Conservation (phyloP, 2,113 vertebrate species). For the Pseudorasbora parva region DNA sequence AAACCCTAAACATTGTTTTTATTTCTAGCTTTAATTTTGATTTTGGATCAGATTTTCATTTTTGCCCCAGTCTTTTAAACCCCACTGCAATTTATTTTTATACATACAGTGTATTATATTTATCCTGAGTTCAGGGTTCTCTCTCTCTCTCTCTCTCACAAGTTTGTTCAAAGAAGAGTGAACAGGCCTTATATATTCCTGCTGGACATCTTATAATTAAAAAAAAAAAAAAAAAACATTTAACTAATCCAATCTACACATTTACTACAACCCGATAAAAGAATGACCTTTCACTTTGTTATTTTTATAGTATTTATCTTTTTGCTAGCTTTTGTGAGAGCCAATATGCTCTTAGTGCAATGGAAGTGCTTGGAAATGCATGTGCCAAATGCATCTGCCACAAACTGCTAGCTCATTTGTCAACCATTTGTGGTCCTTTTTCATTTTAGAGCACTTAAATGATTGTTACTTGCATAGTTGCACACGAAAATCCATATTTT, state of each 20-base stretch:
- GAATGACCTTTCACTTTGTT: not conserved
- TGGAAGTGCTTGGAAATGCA: slow-evolving; percentile 16
- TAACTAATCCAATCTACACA: not conserved
- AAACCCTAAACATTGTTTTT: not conserved
- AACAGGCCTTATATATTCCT: not conserved
- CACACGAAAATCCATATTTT: not conserved
- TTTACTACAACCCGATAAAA: not conserved
- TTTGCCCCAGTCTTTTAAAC: not conserved
- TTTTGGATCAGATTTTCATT: not conserved
- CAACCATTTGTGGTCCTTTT: not conserved
- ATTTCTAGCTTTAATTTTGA: not conserved
- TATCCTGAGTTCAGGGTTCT: too few species aligned
- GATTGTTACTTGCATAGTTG: not conserved
- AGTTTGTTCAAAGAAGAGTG: not conserved
- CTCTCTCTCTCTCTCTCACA: too few species aligned
- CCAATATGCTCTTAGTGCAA: slow-evolving; percentile 22
- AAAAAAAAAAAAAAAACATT: not conserved
- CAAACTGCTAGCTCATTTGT: slow-evolving; percentile 20
- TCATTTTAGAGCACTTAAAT: slow-evolving; percentile 7
- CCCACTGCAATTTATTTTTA: not conserved
- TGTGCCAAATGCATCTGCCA: slow-evolving; percentile 46
- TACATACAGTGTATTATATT: not conserved
- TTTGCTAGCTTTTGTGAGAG: slow-evolving; percentile 25
- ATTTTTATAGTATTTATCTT: not conserved
- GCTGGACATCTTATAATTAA: not conserved